A percentile compares a stretch with the other conserved stretches of the same genome.
phyloP scores from a whole-genome alignment of 1,140 invertebrate species.

The Micrasema minimum region DNA sequence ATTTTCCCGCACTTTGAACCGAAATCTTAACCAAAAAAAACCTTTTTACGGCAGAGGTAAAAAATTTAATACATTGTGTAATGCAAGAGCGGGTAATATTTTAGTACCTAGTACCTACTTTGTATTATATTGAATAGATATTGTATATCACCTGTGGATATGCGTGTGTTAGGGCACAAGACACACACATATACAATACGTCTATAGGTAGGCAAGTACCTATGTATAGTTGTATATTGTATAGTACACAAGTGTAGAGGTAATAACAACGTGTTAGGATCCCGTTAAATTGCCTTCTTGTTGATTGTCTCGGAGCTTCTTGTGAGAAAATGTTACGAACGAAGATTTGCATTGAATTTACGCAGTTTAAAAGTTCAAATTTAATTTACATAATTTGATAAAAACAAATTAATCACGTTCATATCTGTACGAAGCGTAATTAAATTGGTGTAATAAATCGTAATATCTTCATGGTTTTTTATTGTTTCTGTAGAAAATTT shows the following conservation, averaged over 20 bases:
- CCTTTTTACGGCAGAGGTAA: no score
- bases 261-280: conserved; percentile 12
- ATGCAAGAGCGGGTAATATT: no score
- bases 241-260: background rate
- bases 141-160: background rate
- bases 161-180: background rate
- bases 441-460: background rate
- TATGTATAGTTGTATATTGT: conserved; percentile 9
- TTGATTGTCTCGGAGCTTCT: conserved; percentile 12
- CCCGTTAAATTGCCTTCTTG: conserved; percentile 19
- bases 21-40: no score
- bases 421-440: background rate
- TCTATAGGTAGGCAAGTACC: conserved; percentile 1
- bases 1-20: no score
- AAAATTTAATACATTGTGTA: no score
- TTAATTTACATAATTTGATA: background rate
- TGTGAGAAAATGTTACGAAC: conserved; percentile 14
- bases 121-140: background rate
- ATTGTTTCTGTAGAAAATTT: background rate
- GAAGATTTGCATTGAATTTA: conserved; percentile 1
- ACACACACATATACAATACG: background rate
- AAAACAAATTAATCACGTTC: background rate
- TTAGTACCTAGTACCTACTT: background rate
- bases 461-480: background rate
- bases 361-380: no score